These are phyloP conservation scores for Drosophila chauvacae DNA, from an alignment of 1,140 invertebrate species.

Conservation along the genomic window DNA sequence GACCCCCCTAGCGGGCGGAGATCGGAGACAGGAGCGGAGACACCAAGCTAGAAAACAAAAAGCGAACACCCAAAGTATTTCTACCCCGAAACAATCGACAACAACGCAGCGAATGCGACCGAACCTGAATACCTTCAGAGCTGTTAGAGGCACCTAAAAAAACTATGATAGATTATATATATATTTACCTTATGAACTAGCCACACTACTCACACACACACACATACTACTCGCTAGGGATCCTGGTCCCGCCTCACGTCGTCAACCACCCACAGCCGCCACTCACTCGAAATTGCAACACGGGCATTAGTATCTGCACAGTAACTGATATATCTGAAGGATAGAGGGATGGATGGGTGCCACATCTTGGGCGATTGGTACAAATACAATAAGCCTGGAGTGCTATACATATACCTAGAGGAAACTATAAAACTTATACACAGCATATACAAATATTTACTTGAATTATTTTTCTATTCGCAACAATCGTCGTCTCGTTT, in stretches of 20 bases:
- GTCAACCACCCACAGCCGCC: constrained; percentile 19
- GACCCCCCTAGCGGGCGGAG: constrained; percentile 32
- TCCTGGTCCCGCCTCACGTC: constrained; percentile 38
- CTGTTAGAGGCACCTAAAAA: constrained; percentile 77
- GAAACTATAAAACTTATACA: constrained; percentile 78
- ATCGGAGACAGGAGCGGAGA: constrained; percentile 15
- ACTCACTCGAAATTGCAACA: constrained; percentile 63
- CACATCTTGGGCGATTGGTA: constrained; percentile 67
- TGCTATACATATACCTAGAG: constrained; percentile 72
- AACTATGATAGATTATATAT: constrained; percentile 78
- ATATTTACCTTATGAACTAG: constrained; percentile 66
- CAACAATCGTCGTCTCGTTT: constrained; percentile 59
- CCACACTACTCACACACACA: constrained; percentile 23
- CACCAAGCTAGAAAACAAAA: constrained; percentile 22
- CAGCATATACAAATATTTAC: constrained; percentile 74
- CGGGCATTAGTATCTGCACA: constrained; percentile 47
- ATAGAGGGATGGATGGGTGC: constrained; percentile 10
- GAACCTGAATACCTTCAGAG: constrained; percentile 82
- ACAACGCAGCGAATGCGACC: constrained; percentile 73
- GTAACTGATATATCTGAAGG: constrained; percentile 46
- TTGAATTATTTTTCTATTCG: constrained; percentile 82
- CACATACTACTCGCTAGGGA: constrained; percentile 44
- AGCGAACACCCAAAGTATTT: constrained; percentile 65
- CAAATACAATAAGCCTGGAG: constrained; percentile 72
- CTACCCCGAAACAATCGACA: constrained; percentile 74